Evolutionary conservation across 2,888 invertebrate genomes (phyloP).

Genomic region (Leptogaster cylindrica): DNA sequence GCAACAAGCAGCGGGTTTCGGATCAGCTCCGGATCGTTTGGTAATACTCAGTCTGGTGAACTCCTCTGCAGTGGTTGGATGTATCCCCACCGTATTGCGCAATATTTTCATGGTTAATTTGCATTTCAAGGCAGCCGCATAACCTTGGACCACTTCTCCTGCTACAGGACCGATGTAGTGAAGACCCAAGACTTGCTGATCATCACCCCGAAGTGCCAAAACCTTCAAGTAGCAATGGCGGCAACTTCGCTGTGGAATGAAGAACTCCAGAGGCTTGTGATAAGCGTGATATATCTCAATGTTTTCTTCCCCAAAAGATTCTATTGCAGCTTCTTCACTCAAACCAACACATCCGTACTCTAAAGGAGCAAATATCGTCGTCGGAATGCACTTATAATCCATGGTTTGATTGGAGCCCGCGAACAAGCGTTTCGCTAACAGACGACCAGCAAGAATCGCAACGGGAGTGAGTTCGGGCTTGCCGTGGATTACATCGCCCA

Average conservation of each 20-base stretch:
- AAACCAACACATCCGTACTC: conserved; percentile 95
- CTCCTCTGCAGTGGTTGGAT: conserved; percentile 92
- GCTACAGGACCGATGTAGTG: conserved; percentile 92
- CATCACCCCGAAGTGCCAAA: conserved; percentile 69
- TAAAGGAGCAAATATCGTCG: conserved; percentile 93
- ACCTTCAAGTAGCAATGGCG: conserved; percentile 92
- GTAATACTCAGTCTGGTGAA: conserved; percentile 89
- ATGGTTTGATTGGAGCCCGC: conserved; percentile 68
- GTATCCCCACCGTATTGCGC: conserved; percentile 87
- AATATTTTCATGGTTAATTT: conserved; percentile 81
- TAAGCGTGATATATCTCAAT: conserved; percentile 92
- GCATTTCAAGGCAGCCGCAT: conserved; percentile 85
- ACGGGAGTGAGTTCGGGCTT: conserved; percentile 94
- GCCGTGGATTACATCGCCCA: conserved; percentile 89
- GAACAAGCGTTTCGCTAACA: conserved; percentile 80
- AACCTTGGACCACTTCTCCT: conserved; percentile 94
- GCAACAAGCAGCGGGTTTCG: conserved; percentile 92
- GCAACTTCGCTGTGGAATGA: conserved; percentile 86
- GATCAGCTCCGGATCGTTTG: conserved; percentile 88
- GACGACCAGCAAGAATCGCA: conserved; percentile 89
- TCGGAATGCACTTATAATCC: conserved; percentile 89
- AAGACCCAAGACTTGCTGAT: conserved; percentile 82
- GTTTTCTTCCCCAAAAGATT: conserved; percentile 74
- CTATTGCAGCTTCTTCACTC: conserved; percentile 83
- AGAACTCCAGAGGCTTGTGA: conserved; percentile 95